Evolutionary conservation across 1,140 invertebrate species (phyloP), one percentile per base, ranked within the genome.

Genomic region (Pectinophora gossypiella): DNA sequence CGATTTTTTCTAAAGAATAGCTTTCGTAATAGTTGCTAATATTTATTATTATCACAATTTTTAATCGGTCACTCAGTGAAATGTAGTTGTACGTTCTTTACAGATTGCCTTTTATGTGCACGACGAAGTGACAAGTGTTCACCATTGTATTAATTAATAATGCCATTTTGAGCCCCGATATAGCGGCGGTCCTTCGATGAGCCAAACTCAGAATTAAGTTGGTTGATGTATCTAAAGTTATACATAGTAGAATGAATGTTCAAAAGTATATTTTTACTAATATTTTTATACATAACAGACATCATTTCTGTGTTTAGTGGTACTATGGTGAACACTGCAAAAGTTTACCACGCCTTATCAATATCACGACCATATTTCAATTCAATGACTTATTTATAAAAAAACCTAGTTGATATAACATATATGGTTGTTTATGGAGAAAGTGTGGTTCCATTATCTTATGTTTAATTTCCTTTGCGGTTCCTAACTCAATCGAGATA

Each of bases 21-120:
- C 68, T 72, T 63, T 68, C 64, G 51, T 75, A 65, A 62, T 68
- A 79, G 77, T 72, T 60, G 60, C 61, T 81, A 79, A 72, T 74
- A 73, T n/a, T 48, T 52, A 52, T 80, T 79, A 75, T 74, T 79
- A 72, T 75, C 66, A 65, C 76, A 61, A 56, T 57, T 65, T 58
- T 62, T 64, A 49, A 52, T 44, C 42, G 52, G 36, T 58, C 57
- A 53, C 55, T 59, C 50, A 54, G 50, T 20, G 21, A 18, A 35
- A 40, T 32, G 22, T 36, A 45, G 23, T 15, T 52, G 19, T 35
- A 45, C 22, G 22, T 12, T 13, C 43, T 13, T 9, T 13, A 27
- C 19, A 38, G 3, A 22, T 50, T 3, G 20, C 21, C 35, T 12
- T 40, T 38, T n/a, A 6, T 50, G 38, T 15, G 36, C 19, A 45